Evolutionary conservation across 1,140 invertebrate species (phyloP).

Genomic region (Scaptomyza hsui): DNA sequence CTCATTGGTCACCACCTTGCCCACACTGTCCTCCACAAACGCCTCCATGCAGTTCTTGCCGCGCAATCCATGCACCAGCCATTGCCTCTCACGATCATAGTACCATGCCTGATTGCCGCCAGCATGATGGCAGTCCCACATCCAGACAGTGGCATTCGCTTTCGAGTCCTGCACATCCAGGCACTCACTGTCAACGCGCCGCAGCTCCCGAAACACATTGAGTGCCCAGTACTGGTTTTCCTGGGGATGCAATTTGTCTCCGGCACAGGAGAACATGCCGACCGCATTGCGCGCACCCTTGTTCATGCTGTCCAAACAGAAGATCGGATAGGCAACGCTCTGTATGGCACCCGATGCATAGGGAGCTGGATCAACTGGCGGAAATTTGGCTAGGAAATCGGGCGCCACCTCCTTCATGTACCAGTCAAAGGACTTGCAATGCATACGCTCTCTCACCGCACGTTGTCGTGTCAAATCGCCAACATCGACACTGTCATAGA

Average conservation of each 20-base stretch:
- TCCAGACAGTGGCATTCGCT: slow-evolving; percentile 88
- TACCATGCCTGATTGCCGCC: slow-evolving; percentile 93
- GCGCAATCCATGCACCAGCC: slow-evolving; percentile 88
- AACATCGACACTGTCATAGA: slow-evolving; percentile 86
- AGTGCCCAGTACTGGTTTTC: slow-evolving; percentile 63
- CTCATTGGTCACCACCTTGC: slow-evolving; percentile 87
- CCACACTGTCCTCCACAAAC: slow-evolving; percentile 74
- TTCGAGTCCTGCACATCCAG: slow-evolving; percentile 89
- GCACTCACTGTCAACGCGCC: slow-evolving; percentile 88
- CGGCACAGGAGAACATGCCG: slow-evolving; percentile 83
- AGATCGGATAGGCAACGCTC: slow-evolving; percentile 87
- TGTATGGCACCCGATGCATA: slow-evolving; percentile 89
- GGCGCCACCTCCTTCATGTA: slow-evolving; percentile 93
- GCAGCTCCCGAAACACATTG: slow-evolving; percentile 90
- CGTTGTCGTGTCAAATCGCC: slow-evolving; percentile 90
- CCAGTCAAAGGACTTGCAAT: slow-evolving; percentile 94
- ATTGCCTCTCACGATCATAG: slow-evolving; percentile 88
- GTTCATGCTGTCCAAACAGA: slow-evolving; percentile 91
- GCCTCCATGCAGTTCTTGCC: slow-evolving; percentile 88
- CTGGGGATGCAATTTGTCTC: slow-evolving; percentile 61
- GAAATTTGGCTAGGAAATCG: slow-evolving; percentile 90
- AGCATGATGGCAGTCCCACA: slow-evolving; percentile 89
- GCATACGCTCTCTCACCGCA: slow-evolving; percentile 87
- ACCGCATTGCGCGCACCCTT: slow-evolving; percentile 87
- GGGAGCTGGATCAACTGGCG: slow-evolving; percentile 90